A percentile compares a stretch with the other conserved stretches of the same genome.
phyloP scores from a whole-genome alignment of 2,797 vertebrate species.

The Falco peregrinus region DNA sequence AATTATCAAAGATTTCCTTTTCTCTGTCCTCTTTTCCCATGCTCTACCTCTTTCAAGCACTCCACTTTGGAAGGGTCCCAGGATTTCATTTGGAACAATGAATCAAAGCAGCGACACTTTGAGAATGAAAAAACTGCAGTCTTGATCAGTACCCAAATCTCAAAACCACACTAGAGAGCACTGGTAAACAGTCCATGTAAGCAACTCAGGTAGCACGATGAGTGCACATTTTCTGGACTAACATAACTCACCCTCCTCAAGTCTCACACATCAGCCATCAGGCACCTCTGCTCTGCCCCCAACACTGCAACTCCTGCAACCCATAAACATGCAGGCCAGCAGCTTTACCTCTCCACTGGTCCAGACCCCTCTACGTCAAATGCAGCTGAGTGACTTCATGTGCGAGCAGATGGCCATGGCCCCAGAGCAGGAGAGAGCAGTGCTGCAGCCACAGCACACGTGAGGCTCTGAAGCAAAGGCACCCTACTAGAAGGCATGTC shows the following conservation, averaged over 20 bases:
- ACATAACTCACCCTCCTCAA: not conserved
- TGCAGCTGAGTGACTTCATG: not conserved
- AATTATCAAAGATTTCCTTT: not conserved
- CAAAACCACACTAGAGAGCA: not conserved
- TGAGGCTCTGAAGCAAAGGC: not conserved
- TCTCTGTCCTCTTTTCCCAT: not conserved
- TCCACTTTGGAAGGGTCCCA: not conserved
- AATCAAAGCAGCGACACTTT: not conserved
- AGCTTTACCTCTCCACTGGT: not conserved
- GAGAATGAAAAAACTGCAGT: not conserved
- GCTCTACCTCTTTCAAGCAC: not conserved
- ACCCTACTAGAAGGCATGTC: rapidly evolving
- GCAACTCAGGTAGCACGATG: not conserved
- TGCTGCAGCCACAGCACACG: not conserved
- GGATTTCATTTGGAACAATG: not conserved
- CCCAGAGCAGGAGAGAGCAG: not conserved
- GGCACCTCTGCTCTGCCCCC: not conserved
- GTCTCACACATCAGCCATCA: not conserved
- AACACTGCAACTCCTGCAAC: not conserved
- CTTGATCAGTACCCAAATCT: not conserved
- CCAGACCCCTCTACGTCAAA: not conserved
- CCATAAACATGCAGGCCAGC: not conserved
- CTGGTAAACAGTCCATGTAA: not conserved
- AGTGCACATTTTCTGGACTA: not conserved
- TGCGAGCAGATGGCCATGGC: rapidly evolving